Conservation (phyloP, 2,888 invertebrate species). For the Microchrysa polita region DNA sequence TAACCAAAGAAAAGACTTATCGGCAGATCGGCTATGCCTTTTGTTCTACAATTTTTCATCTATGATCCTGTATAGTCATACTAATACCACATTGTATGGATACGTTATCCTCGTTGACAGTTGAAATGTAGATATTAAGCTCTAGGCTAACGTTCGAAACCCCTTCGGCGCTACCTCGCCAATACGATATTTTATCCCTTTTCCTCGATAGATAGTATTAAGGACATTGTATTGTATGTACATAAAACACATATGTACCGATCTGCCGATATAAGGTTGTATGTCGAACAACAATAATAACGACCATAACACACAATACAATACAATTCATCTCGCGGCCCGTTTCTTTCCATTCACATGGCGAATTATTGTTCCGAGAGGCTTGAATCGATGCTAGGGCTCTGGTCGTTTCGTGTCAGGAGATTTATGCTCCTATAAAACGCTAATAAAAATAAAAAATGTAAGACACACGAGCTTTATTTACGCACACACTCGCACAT, state of each 20-base stretch:
- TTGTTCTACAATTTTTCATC: neutral
- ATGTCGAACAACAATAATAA: slow-evolving; percentile 11
- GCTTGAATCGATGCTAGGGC: too few species aligned
- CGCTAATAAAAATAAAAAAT: slow-evolving; percentile 56
- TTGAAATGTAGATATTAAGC: slow-evolving; percentile 11
- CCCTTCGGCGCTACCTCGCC: neutral
- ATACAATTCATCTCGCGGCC: neutral
- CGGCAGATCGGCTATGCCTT: neutral
- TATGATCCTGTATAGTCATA: neutral
- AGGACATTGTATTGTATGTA: neutral
- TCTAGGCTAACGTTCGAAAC: neutral
- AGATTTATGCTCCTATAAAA: slow-evolving; percentile 56
- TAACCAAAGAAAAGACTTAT: slow-evolving; percentile 14
- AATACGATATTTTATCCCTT: neutral
- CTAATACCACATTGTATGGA: neutral
- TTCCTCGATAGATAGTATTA: neutral
- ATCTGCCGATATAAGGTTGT: too few species aligned
- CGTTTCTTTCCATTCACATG: slow-evolving; percentile 36
- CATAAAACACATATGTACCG: neutral
- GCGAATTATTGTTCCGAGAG: slow-evolving; percentile 54
- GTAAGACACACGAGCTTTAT: slow-evolving; percentile 54
- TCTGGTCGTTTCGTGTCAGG: slow-evolving; percentile 44
- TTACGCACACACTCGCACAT: too few species aligned
- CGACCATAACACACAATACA: slow-evolving; percentile 24
- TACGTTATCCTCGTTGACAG: neutral